A percentile compares a stretch with the other conserved stretches of the same genome.
Evolutionary conservation across 2,797 vertebrate species (phyloP).

Genomic region (Brachyalestes nurse): DNA sequence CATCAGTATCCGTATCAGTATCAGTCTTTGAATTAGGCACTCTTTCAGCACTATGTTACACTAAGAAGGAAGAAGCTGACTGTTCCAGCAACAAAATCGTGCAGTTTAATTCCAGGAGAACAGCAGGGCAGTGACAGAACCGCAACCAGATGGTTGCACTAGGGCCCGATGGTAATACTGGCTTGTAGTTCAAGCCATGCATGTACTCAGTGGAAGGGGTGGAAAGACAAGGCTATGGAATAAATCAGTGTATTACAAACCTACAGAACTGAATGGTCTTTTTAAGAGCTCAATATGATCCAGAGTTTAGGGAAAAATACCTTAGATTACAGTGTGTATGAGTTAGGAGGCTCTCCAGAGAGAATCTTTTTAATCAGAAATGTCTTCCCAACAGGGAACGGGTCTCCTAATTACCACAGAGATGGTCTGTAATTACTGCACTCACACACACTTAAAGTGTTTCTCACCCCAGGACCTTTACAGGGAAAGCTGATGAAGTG

Average conservation of each 20-base stretch:
- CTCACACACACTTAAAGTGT: not conserved
- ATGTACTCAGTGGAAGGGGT: constrained; percentile 5
- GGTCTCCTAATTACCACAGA: constrained; percentile 37
- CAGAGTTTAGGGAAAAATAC: not conserved
- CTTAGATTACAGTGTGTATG: not conserved
- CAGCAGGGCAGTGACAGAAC: constrained; percentile 20
- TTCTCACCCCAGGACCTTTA: not conserved
- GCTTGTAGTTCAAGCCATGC: not conserved
- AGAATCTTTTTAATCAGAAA: constrained; percentile 29
- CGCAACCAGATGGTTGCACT: constrained; percentile 24
- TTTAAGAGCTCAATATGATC: not conserved
- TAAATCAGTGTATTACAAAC: not conserved
- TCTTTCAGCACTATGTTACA: not conserved
- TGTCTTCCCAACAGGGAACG: constrained; percentile 3
- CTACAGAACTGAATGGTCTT: not conserved
- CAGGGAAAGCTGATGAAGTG: not conserved
- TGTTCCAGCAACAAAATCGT: not conserved
- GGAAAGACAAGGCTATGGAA: not conserved
- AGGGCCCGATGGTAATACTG: not conserved
- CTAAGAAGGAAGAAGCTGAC: constrained; percentile 1
- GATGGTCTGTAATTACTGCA: constrained; percentile 1
- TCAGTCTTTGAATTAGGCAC: not conserved
- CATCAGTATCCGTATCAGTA: not conserved
- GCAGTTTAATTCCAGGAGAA: not conserved
- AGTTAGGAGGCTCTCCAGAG: not conserved